A percentile compares a stretch with the other conserved stretches of the same genome.
Evolutionary conservation across 2,888 invertebrate genomes (phyloP).

Genomic region (Leucozona laternaria): DNA sequence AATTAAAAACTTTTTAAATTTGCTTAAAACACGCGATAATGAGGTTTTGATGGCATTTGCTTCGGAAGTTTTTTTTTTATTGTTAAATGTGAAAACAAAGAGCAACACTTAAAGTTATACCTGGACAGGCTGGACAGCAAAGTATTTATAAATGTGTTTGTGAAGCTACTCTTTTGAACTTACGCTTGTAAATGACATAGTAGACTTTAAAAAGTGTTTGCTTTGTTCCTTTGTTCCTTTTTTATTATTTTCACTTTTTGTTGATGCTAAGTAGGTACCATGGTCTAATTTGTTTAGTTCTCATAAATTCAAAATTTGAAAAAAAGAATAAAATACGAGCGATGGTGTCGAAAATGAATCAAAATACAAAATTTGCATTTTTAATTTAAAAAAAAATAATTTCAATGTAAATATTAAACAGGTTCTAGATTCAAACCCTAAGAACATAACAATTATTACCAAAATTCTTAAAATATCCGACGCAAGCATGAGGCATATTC

Average conservation of each 20-base stretch:
- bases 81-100: conserved; percentile 18
- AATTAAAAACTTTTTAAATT: conserved; percentile 60
- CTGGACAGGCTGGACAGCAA: background rate
- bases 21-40: conserved; percentile 65
- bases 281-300: background rate
- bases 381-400: too few relatives aligned
- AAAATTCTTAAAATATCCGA: too few relatives aligned
- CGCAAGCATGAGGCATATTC: too few relatives aligned
- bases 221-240: background rate
- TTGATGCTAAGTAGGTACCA: background rate
- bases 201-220: conserved; percentile 13
- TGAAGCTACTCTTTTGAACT: background rate
- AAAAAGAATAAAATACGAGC: too few relatives aligned
- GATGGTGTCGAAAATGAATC: too few relatives aligned
- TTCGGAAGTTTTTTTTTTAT: conserved; percentile 20
- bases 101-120: conserved; percentile 4
- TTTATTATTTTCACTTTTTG: background rate
- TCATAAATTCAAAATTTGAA: too few relatives aligned
- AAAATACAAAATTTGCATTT: too few relatives aligned
- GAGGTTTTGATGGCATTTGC: conserved; percentile 64
- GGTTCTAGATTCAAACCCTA: too few relatives aligned
- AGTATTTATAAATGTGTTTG: background rate
- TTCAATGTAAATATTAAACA: too few relatives aligned
- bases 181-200: conserved; percentile 22
- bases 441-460: too few relatives aligned